phyloP scores from a whole-genome alignment of 2,888 invertebrate genomes.

The Busseola fusca region DNA sequence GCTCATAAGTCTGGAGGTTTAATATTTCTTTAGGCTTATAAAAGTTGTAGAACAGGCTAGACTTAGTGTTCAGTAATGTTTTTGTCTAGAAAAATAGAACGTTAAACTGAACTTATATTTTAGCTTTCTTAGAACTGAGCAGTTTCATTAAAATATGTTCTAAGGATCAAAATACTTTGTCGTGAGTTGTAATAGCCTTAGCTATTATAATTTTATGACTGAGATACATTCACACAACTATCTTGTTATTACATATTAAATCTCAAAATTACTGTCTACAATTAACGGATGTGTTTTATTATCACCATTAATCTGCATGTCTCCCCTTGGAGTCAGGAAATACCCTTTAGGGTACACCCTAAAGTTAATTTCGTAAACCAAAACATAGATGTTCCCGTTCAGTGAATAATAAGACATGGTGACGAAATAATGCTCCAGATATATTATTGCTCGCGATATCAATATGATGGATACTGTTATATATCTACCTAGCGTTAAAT shows the following conservation, averaged over 20 bases:
- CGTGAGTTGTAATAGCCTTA: not conserved
- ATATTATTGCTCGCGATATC: slow-evolving; percentile 64
- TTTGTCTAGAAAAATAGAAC: not conserved
- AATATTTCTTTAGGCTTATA: slow-evolving; percentile 28
- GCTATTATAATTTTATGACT: not conserved
- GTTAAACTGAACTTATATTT: not conserved
- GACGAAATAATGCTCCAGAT: slow-evolving; percentile 77
- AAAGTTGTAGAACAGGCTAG: not conserved
- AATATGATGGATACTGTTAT: slow-evolving; percentile 64
- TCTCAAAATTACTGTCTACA: slow-evolving; percentile 66
- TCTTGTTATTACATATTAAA: slow-evolving; percentile 47
- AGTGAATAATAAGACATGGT: slow-evolving; percentile 81
- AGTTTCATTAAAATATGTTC: not conserved
- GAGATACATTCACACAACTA: slow-evolving; percentile 8
- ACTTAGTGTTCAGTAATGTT: slow-evolving; percentile 3
- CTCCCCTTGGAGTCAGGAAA: slow-evolving; percentile 70
- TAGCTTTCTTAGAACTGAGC: not conserved
- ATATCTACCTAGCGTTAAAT: slow-evolving; percentile 59
- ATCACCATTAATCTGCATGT: slow-evolving; percentile 79
- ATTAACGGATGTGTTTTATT: slow-evolving; percentile 78
- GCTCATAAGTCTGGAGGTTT: slow-evolving; percentile 12
- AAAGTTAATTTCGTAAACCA: slow-evolving; percentile 81
- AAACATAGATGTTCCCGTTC: slow-evolving; percentile 80
- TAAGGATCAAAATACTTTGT: not conserved
- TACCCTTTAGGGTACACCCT: slow-evolving; percentile 74